Evolutionary conservation across 2,113 vertebrate species (phyloP), one percentile per base, ranked within the genome.

Genomic region (Ctenodactylus gundi): DNA sequence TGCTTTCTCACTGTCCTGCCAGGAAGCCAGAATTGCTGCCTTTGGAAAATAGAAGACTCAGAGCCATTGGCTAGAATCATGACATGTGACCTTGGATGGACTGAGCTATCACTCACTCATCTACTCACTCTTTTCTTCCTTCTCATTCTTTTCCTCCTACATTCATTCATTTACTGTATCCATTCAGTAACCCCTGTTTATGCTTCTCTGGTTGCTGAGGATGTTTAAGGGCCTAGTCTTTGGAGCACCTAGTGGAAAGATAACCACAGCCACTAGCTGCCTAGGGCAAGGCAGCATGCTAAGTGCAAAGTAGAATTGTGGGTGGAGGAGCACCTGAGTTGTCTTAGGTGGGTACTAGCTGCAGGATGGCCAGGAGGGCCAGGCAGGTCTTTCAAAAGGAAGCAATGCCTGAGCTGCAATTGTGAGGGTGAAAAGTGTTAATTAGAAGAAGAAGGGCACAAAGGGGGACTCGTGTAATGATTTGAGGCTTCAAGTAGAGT

Each of bases 11-110:
- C 55, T 65, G 17, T 76, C 88, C 84, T 91, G 78, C 60, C 72
- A 77, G 68, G 46, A 92, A 86, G 88, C 60, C 60, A 77, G 75
- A 75, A 62, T 68, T 83, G 46, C 67, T 80, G 62, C 58, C 88
- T 94, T 90, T 87, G 72, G 57, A 92, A 90, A 95, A 78, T 46
- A 3, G 1, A 87, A 67, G 77, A 88, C 39, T 84, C 70, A 21
- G 64, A n/a, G 34, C 67, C 93, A 67, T 93, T 78, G 68, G 27
- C n/a, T 17, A 3, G 27, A 80, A 85, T 86, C 80, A n/a, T 34
- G n/a, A 81, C 78, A 68, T 49, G 18, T 46, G 68, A 73, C 23
- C 9, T 53, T 27, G 65, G 39, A 55, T 68, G 49, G 39, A 73
- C n/a, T 84, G 27, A 20, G 36, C 76, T 41, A 17, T 41, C 60